These are phyloP conservation scores for Megalops atlanticus DNA, from an alignment of 2,113 vertebrate species.

Conservation along the genomic window DNA sequence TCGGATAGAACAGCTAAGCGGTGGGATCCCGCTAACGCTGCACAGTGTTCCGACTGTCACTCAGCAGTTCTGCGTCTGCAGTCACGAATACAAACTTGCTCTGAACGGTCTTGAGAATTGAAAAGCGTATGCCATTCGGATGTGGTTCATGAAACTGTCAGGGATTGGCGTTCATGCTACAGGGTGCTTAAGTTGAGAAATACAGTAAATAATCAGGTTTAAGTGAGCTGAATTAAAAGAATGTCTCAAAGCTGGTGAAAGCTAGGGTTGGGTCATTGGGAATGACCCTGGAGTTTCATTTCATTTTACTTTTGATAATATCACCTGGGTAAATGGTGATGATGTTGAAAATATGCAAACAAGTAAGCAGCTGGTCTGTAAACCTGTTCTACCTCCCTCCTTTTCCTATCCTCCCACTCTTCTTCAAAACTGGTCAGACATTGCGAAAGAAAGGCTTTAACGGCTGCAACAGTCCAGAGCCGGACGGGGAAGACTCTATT, in stretches of 20 bases:
- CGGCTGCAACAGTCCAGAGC: constrained; percentile 97
- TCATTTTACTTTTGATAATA: neutral
- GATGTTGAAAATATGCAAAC: neutral
- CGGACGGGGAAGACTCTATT: constrained; percentile 95
- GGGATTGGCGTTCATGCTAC: too few species aligned
- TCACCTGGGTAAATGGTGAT: neutral
- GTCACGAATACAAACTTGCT: too few species aligned
- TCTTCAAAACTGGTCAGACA: constrained; percentile 75
- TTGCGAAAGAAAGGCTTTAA: constrained; percentile 99
- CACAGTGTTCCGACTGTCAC: neutral
- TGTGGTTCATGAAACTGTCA: too few species aligned
- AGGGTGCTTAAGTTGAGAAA: too few species aligned
- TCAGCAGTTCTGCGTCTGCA: neutral
- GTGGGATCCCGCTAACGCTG: neutral
- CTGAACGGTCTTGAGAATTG: too few species aligned
- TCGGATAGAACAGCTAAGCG: neutral
- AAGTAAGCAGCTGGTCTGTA: neutral
- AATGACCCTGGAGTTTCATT: too few species aligned
- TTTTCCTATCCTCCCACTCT: constrained; percentile 54
- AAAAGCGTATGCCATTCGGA: too few species aligned
- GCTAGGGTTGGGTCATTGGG: too few species aligned
- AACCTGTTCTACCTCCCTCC: constrained; percentile 23
- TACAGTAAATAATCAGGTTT: too few species aligned
- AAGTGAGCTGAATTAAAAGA: too few species aligned
- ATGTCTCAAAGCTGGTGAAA: too few species aligned